phyloP scores from a whole-genome alignment of 2,888 invertebrate genomes.

The Blomia tropicalis region DNA sequence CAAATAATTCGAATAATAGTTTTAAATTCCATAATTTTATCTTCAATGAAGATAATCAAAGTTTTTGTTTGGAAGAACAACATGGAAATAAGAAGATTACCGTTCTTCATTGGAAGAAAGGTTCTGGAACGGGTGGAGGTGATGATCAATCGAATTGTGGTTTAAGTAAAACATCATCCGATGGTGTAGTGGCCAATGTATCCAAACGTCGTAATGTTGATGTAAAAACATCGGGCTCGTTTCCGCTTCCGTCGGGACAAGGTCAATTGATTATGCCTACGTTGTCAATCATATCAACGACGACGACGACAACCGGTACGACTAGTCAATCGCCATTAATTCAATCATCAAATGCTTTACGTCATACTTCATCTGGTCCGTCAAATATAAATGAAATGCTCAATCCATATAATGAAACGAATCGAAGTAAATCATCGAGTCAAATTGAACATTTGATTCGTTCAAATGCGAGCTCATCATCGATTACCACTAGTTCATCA shows the following conservation, averaged over 20 bases:
- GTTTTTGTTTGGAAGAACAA: constrained; percentile 28
- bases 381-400: too few relatives aligned
- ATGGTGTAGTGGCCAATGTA: not conserved
- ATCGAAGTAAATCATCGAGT: not conserved
- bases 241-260: not conserved
- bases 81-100: constrained; percentile 31
- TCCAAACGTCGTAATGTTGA: not conserved
- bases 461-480: not conserved
- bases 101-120: constrained; percentile 28
- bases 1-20: constrained; percentile 3
- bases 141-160: not conserved
- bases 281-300: not conserved
- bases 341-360: not conserved
- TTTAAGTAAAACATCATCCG: constrained; percentile 6
- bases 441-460: not conserved
- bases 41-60: constrained; percentile 18
- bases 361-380: not conserved
- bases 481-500: not conserved
- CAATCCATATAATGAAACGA: not conserved
- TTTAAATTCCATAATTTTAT: constrained; percentile 25
- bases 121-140: not conserved
- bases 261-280: not conserved
- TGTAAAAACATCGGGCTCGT: not conserved
- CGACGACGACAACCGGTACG: not conserved
- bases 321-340: not conserved